Conservation (phyloP, 2,113 vertebrate genomes). For the Meleagris gallopavo region DNA sequence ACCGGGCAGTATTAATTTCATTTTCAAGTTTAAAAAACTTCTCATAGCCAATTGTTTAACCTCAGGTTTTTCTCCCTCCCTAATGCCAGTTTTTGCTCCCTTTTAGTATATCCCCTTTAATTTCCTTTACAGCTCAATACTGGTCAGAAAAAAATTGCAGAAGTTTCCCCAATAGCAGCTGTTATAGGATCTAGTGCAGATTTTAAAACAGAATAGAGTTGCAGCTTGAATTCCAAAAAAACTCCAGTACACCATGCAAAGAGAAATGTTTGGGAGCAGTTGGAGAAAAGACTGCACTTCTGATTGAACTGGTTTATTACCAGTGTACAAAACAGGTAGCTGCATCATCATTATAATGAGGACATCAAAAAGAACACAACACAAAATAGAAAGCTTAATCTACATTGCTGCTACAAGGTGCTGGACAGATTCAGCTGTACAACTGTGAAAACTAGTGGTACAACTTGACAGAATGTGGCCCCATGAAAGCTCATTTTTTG, state of each 20-base stretch:
- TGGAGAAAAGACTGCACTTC: constrained; percentile 2
- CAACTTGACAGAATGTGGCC: neutral
- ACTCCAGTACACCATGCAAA: neutral
- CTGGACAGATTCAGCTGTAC: neutral
- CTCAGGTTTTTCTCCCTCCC: neutral
- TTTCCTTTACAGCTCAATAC: constrained; percentile 42
- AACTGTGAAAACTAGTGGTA: neutral
- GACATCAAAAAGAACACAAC: neutral
- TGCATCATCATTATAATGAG: neutral
- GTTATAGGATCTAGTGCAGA: neutral
- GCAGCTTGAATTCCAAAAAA: constrained; percentile 14
- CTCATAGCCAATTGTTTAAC: neutral
- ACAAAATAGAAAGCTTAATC: neutral
- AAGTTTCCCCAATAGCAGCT: constrained; percentile 64
- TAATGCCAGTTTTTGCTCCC: neutral
- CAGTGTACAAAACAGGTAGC: constrained; percentile 30
- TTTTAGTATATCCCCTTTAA: constrained; percentile 32
- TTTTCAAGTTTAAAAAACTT: neutral
- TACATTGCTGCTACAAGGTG: neutral
- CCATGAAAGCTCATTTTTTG: neutral
- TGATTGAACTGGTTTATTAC: constrained; percentile 32
- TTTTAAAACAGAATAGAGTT: constrained; percentile 48
- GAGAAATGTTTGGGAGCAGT: constrained; percentile 25
- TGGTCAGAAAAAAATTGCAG: constrained; percentile 46
- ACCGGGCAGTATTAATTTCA: neutral